Percentiles rank a stretch among this genome's conserved stretches.
phyloP scores from a whole-genome alignment of 2,888 invertebrate genomes.

The Eurois occulta region DNA sequence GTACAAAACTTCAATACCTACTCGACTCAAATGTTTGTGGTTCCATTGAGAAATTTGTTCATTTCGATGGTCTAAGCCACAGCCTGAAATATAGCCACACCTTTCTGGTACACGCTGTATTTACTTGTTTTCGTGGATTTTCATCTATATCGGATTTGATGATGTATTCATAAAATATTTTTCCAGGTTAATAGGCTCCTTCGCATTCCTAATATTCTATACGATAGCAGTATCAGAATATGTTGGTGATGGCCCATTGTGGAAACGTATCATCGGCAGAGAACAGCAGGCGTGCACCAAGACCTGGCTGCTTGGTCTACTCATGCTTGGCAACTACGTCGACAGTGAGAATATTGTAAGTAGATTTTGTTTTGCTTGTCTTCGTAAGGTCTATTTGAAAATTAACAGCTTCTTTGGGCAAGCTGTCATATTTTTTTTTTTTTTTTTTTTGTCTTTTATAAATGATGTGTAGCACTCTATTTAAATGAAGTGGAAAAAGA shows the following conservation, averaged over 20 bases:
- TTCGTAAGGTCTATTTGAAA: neutral
- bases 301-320: slow-evolving; percentile 50
- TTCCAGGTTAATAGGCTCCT: slow-evolving; percentile 54
- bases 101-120: no score
- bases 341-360: slow-evolving; percentile 59
- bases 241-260: slow-evolving; percentile 61
- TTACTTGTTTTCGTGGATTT: no score
- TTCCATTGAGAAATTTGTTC: no score
- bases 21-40: no score
- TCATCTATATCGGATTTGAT: neutral
- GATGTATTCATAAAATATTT: neutral
- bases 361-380: neutral
- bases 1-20: no score
- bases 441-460: no score
- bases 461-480: neutral
- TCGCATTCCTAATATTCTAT: slow-evolving; percentile 51
- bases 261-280: slow-evolving; percentile 40
- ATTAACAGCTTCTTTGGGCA: neutral
- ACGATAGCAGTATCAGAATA: slow-evolving; percentile 52
- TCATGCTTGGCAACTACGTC: slow-evolving; percentile 66
- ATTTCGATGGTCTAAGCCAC: no score
- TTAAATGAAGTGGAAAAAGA: neutral
- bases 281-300: slow-evolving; percentile 47
- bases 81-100: no score
- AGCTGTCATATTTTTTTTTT: no score